These are phyloP conservation scores for Chaetodon trifasciatus DNA, from an alignment of 2,797 vertebrate species.

Conservation along the genomic window DNA sequence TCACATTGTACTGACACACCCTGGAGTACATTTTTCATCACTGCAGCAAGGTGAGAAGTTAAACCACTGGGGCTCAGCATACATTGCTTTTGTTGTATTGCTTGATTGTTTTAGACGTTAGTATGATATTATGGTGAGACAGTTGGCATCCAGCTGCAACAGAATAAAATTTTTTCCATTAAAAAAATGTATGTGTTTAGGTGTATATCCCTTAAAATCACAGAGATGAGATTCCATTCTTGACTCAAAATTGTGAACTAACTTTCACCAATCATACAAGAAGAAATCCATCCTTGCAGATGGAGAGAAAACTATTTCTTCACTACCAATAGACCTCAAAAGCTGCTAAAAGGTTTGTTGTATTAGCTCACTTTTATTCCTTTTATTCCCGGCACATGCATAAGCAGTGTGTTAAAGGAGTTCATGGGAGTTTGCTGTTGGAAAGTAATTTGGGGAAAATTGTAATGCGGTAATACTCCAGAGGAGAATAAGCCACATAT, in stretches of 20 bases:
- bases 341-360: background rate
- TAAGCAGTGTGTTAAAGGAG: background rate
- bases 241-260: background rate
- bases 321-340: background rate
- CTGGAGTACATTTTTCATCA: background rate
- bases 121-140: background rate
- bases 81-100: background rate
- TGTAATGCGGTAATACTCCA: background rate
- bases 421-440: background rate
- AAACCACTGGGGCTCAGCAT: background rate
- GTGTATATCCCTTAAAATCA: background rate
- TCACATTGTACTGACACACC: background rate
- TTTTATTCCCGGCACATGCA: background rate
- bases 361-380: background rate
- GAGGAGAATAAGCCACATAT: background rate
- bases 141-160: background rate
- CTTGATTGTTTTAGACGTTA: no score
- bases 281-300: background rate
- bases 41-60: background rate
- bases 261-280: background rate
- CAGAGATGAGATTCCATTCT: background rate
- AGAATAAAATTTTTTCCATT: background rate
- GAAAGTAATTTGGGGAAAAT: background rate
- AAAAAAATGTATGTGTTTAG: background rate
- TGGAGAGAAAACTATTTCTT: background rate